A percentile compares a stretch with the other conserved stretches of the same genome.
Evolutionary conservation across 2,113 vertebrate species (phyloP).

Genomic region (Muscicapa adusta): DNA sequence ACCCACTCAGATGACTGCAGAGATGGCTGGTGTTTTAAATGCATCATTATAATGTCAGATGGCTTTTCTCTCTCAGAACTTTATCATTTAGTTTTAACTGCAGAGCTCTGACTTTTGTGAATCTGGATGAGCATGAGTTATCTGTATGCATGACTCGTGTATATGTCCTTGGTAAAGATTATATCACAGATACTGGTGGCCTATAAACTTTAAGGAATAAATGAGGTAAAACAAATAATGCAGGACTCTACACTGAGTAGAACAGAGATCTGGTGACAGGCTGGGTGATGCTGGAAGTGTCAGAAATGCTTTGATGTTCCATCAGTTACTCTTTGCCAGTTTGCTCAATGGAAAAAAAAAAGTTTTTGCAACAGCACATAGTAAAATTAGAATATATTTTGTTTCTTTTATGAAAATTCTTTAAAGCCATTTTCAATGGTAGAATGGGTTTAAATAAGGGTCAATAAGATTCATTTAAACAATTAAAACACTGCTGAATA

Average conservation of each 20-base stretch:
- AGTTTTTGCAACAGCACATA: neutral
- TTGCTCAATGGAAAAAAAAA: neutral
- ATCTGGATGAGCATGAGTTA: neutral
- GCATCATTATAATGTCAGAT: neutral
- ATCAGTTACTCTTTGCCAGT: neutral
- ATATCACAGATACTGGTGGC: neutral
- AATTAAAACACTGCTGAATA: neutral
- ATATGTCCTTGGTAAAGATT: neutral
- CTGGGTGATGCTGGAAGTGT: neutral
- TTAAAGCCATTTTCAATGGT: neutral
- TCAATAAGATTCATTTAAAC: neutral
- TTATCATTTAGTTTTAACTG: neutral
- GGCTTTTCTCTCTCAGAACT: neutral
- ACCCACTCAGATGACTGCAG: neutral
- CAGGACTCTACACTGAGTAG: neutral
- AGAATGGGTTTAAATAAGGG: neutral
- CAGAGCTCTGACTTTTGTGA: neutral
- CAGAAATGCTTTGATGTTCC: neutral
- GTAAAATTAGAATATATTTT: neutral
- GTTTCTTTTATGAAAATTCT: neutral
- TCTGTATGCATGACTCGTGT: neutral
- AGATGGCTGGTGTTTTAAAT: neutral
- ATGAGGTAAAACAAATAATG: neutral
- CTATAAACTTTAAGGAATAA: neutral
- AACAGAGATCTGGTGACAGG: neutral